A percentile compares a stretch with the other conserved stretches of the same genome.
Conservation (phyloP, 2,113 vertebrate species). For the Lonchura striata region DNA sequence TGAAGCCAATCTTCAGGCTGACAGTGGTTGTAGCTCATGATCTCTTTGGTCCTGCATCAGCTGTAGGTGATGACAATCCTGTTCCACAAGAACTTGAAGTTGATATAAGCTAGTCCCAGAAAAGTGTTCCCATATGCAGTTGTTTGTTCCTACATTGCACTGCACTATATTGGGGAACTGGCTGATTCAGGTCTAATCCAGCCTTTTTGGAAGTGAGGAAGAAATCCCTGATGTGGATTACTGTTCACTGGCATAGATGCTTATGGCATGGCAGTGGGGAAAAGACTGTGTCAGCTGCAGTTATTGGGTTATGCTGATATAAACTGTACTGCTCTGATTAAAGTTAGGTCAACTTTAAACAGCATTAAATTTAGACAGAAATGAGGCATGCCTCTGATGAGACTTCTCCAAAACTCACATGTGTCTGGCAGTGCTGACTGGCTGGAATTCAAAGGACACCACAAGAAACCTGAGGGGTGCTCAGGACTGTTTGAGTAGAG, state of each 20-base stretch:
- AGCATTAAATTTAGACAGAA: conserved; percentile 5
- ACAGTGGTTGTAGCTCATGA: neutral
- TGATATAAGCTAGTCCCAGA: neutral
- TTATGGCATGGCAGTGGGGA: neutral
- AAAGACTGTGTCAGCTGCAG: conserved; percentile 1
- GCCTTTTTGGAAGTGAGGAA: neutral
- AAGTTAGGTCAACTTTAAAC: conserved; percentile 17
- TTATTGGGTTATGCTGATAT: conserved; percentile 12
- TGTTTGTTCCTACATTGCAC: neutral
- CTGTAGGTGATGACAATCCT: neutral
- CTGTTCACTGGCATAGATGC: neutral
- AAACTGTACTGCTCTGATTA: neutral
- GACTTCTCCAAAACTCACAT: conserved; percentile 32
- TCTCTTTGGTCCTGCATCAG: neutral
- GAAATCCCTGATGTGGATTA: neutral
- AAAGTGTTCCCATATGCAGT: neutral
- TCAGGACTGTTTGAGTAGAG: neutral
- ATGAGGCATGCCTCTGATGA: conserved; percentile 20
- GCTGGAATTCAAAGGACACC: conserved; percentile 26
- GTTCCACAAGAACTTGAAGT: neutral
- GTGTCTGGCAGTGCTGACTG: conserved; percentile 34
- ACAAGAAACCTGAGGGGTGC: conserved; percentile 10
- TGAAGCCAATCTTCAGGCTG: neutral
- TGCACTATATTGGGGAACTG: neutral
- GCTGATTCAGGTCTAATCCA: neutral